Percentiles rank a stretch among this genome's conserved stretches.
Evolutionary conservation across 2,888 invertebrate species (phyloP).

Genomic region (Drosophila picticornis): DNA sequence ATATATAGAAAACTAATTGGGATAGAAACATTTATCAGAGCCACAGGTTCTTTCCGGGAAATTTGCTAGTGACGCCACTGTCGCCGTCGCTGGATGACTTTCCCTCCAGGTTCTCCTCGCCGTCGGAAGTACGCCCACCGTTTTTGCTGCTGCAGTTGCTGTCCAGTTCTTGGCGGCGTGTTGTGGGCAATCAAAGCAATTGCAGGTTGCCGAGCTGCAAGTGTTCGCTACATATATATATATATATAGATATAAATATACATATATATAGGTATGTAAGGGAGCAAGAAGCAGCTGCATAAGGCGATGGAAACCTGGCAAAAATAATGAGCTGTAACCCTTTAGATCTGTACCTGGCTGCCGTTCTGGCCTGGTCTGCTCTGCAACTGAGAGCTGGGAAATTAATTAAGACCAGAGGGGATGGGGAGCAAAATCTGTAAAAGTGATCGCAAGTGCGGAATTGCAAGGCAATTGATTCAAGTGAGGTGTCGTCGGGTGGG

Average conservation of each 20-base stretch:
- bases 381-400: slow-evolving; percentile 58
- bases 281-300: slow-evolving; percentile 16
- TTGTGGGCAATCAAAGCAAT: slow-evolving; percentile 76
- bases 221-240: slow-evolving; percentile 40
- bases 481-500: slow-evolving; percentile 60
- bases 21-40: neutral
- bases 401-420: slow-evolving; percentile 74
- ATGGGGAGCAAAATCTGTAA: slow-evolving; percentile 36
- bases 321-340: slow-evolving; percentile 77
- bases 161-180: slow-evolving; percentile 62
- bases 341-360: slow-evolving; percentile 41
- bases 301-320: slow-evolving; percentile 37
- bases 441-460: slow-evolving; percentile 47
- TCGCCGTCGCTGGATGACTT: neutral
- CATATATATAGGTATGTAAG: slow-evolving; percentile 7
- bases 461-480: slow-evolving; percentile 38
- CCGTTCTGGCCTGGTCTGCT: slow-evolving; percentile 4
- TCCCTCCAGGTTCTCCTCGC: neutral
- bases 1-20: neutral
- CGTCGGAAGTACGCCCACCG: slow-evolving; percentile 43
- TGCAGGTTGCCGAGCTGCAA: slow-evolving; percentile 65
- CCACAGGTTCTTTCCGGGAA: neutral
- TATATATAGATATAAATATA: neutral
- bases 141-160: slow-evolving; percentile 29
- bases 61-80: slow-evolving; percentile 23